Percentiles rank a stretch among this genome's conserved stretches.
Conservation (phyloP, 2,888 invertebrate species). For the Eumacrocentrus americanus region DNA sequence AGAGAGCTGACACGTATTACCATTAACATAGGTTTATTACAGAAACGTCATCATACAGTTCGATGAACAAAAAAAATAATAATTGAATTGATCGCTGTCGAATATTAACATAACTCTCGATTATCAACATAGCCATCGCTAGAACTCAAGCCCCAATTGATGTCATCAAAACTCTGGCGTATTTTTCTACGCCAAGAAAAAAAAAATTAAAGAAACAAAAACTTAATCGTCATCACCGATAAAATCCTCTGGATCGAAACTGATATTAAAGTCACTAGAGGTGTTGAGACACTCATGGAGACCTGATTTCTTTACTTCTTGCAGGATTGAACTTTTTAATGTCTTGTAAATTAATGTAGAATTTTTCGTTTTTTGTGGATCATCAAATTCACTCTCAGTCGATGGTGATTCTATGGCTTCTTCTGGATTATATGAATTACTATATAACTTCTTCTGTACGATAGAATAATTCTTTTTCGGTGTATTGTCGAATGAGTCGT, state of each 20-base stretch:
- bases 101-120: no score
- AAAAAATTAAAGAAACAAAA: background rate
- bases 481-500: background rate
- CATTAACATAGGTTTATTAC: slow-evolving; percentile 1
- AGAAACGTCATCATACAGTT: slow-evolving; percentile 5
- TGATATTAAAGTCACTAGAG: background rate
- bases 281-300: background rate
- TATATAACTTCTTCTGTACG: background rate
- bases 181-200: no score
- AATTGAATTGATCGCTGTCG: no score
- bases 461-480: background rate
- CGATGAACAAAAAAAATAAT: no score
- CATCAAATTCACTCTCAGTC: background rate
- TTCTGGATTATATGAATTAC: no score
- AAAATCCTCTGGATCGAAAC: background rate
- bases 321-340: slow-evolving; percentile 15
- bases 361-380: background rate
- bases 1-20: slow-evolving; percentile 12
- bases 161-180: no score
- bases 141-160: no score
- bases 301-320: slow-evolving; percentile 25
- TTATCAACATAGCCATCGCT: no score
- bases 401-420: no score
- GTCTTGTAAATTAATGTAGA: background rate
- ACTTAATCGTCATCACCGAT: background rate